phyloP scores from a whole-genome alignment of 1,140 invertebrate species.

The Chrysomallon squamiferum region DNA sequence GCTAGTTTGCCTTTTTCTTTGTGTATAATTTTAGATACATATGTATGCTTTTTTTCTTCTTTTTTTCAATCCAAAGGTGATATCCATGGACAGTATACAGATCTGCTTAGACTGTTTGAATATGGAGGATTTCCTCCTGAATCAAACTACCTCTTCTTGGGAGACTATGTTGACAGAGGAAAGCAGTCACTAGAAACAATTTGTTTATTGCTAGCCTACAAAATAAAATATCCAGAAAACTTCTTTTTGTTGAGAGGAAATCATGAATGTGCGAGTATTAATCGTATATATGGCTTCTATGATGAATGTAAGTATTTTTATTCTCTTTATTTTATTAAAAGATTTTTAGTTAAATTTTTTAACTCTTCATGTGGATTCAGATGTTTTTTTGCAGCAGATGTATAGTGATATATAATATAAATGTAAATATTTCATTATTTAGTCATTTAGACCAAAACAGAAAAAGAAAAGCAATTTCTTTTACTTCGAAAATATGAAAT shows the following conservation, averaged over 20 bases:
- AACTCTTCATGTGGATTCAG: too few relatives aligned
- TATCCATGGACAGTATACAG: slow-evolving; percentile 69
- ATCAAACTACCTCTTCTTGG: slow-evolving; percentile 68
- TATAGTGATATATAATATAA: background rate
- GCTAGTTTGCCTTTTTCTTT: too few relatives aligned
- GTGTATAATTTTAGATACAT: too few relatives aligned
- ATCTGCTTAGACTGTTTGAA: slow-evolving; percentile 68
- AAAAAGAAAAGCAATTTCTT: too few relatives aligned
- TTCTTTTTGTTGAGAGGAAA: slow-evolving; percentile 75
- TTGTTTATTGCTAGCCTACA: slow-evolving; percentile 62
- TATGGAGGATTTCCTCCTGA: slow-evolving; percentile 70
- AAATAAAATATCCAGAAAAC: slow-evolving; percentile 69
- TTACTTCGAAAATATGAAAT: too few relatives aligned
- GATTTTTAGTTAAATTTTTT: too few relatives aligned
- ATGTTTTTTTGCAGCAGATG: background rate
- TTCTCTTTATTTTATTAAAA: background rate
- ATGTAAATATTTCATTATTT: background rate
- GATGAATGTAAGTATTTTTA: slow-evolving; percentile 61
- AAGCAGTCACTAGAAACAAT: slow-evolving; percentile 70
- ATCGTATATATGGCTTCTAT: slow-evolving; percentile 70
- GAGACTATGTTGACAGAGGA: slow-evolving; percentile 69
- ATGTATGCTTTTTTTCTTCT: too few relatives aligned
- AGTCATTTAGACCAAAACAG: too few relatives aligned
- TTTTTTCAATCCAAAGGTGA: background rate
- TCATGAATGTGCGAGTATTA: slow-evolving; percentile 74